A percentile compares a stretch with the other conserved stretches of the same genome.
Conservation (phyloP, 1,140 invertebrate genomes). For the Bombus waltoni region DNA sequence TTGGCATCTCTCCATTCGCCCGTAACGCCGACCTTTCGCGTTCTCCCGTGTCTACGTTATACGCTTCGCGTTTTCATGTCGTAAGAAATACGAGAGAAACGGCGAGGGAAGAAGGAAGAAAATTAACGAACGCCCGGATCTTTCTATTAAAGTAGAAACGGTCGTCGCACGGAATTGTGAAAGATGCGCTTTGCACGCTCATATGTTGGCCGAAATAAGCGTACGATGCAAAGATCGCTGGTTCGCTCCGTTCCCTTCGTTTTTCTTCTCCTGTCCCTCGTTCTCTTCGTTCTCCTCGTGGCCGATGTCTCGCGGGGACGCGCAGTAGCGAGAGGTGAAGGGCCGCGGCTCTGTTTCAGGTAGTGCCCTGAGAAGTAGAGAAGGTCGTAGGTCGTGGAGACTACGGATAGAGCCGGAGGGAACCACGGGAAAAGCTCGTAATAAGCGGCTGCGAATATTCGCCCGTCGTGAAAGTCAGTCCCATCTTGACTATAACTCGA, state of each 20-base stretch:
- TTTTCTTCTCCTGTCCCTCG: background rate
- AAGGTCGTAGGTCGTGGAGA: slow-evolving; percentile 40
- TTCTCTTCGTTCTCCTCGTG: background rate
- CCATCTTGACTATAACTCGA: slow-evolving; percentile 40
- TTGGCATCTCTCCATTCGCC: background rate
- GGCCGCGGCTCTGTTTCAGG: slow-evolving; percentile 11
- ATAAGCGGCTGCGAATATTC: slow-evolving; percentile 58
- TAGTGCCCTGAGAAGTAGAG: background rate
- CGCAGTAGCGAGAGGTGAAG: background rate
- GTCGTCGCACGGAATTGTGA: background rate
- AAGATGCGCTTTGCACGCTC: slow-evolving; percentile 19
- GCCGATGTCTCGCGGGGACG: background rate
- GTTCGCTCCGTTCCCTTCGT: background rate
- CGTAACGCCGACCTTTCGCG: background rate
- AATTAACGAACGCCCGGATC: slow-evolving; percentile 52
- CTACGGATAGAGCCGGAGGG: background rate
- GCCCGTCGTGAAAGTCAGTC: slow-evolving; percentile 24
- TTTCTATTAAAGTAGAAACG: slow-evolving; percentile 53
- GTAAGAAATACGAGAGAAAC: background rate
- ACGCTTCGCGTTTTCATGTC: background rate
- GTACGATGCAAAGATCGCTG: slow-evolving; percentile 1
- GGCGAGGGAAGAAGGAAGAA: slow-evolving; percentile 22
- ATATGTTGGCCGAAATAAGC: slow-evolving; percentile 57
- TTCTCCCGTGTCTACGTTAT: background rate
- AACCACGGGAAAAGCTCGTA: slow-evolving; percentile 29